Conservation (phyloP, 1,140 invertebrate species). For the Heliconius congener region DNA sequence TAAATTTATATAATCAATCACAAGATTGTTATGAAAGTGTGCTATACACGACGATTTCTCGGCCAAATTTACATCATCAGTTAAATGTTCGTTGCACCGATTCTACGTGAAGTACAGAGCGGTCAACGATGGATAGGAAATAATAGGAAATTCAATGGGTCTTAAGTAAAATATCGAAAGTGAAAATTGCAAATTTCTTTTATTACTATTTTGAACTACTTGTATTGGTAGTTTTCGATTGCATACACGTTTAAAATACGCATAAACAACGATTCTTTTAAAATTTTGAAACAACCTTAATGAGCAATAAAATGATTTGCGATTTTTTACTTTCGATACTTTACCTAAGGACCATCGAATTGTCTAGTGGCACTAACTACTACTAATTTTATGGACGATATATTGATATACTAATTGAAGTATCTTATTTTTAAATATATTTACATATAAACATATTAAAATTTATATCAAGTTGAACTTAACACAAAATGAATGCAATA, state of each 20-base stretch:
- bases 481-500: constrained; percentile 32
- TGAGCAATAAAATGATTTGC: too few species aligned
- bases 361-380: not conserved
- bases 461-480: constrained; percentile 30
- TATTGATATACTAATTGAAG: not conserved
- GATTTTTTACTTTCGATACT: too few species aligned
- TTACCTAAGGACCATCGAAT: too few species aligned
- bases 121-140: not conserved
- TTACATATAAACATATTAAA: constrained; percentile 14
- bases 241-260: too few species aligned
- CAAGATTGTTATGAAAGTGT: constrained; percentile 78
- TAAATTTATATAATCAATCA: constrained; percentile 81
- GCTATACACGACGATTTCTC: constrained; percentile 75
- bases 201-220: too few species aligned
- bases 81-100: constrained; percentile 56
- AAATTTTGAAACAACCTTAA: too few species aligned
- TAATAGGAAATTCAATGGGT: too few species aligned
- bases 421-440: constrained; percentile 19
- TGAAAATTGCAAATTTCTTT: too few species aligned
- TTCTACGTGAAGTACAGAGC: constrained; percentile 39
- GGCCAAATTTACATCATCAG: constrained; percentile 74
- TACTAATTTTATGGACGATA: constrained; percentile 13
- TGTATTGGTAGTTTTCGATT: too few species aligned
- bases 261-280: too few species aligned
- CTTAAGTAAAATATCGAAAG: too few species aligned